Evolutionary conservation across 1,140 invertebrate genomes (phyloP), one percentile per base, ranked within the genome.

Genomic region (Cyclina sinensis): DNA sequence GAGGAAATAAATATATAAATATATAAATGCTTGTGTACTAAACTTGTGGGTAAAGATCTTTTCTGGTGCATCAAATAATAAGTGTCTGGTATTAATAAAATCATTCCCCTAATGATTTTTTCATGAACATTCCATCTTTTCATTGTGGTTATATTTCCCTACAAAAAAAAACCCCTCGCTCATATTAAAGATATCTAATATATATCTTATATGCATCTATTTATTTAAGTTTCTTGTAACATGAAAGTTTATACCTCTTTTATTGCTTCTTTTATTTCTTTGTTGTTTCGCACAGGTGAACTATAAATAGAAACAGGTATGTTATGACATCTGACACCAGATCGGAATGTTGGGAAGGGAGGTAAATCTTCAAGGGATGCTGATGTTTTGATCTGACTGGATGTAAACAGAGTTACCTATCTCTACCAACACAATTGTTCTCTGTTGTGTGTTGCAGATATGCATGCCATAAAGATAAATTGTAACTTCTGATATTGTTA

Each of bases 231-330:
- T 78, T 51, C 27, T 35, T 35, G 27, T 14, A 54, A 57, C 48
- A 81, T 81, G 79, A 57, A 81, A 81, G 32, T 39, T 81, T 39
- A 81, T 81, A 81, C 35, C 32, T 3, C n/a, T 16, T 81, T 81
- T 65, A 81, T 81, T 37, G 14, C 54, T 24, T 51, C 35, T 81
- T 81, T 59, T 62, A 62, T 81, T 81, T 65, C 54, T 57, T 81
- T 62, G 54, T 81, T 81, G 54, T 81, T 62, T 43, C 35, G 37
- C 32, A 37, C 54, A 81, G 79, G 59, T 62, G 59, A 62, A 39
- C 79, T 81, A 81, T 62, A 81, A 81, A 81, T 81, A 81, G 79
- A 62, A 37, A 81, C 54, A 62, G 59, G 79, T 81, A 65, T 81
- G 54, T 81, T 81, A 16, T 81, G 79, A 81, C 24, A 81, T 65